Percentiles rank a stretch among this genome's conserved stretches.
phyloP scores from a whole-genome alignment of 2,113 vertebrate species.

The Thymallus thymallus region DNA sequence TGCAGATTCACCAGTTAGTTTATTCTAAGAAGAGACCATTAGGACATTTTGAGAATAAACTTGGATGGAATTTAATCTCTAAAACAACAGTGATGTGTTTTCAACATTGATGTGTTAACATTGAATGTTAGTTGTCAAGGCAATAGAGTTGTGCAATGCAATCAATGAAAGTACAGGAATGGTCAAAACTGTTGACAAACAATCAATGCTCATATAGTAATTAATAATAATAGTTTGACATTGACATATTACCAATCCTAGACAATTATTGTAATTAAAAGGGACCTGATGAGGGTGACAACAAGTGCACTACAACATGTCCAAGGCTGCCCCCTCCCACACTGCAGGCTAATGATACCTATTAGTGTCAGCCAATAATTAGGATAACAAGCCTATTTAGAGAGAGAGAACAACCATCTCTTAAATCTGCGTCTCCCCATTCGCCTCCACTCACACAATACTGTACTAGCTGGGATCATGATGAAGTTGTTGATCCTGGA shows the following conservation, averaged over 20 bases:
- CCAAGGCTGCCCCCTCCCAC: slow-evolving; percentile 12
- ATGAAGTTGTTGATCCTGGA: no score
- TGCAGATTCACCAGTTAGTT: neutral
- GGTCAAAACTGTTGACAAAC: neutral
- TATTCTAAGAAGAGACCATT: no score
- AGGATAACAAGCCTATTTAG: slow-evolving; percentile 51
- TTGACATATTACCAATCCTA: slow-evolving; percentile 12
- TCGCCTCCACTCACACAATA: no score
- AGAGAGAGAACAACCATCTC: slow-evolving; percentile 24
- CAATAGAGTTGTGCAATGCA: neutral
- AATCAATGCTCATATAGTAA: neutral
- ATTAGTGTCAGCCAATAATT: slow-evolving; percentile 60
- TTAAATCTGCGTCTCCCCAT: slow-evolving; percentile 29
- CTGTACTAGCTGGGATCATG: neutral
- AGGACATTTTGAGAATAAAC: neutral
- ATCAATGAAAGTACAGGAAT: neutral
- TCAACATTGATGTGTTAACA: neutral
- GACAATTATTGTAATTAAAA: slow-evolving; percentile 26
- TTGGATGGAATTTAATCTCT: slow-evolving; percentile 7
- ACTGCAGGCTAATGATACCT: slow-evolving; percentile 50
- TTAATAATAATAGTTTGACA: neutral
- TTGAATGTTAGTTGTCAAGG: neutral
- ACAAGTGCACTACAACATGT: slow-evolving; percentile 19
- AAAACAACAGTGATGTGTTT: slow-evolving; percentile 4
- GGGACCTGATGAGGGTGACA: slow-evolving; percentile 18